Evolutionary conservation across 1,140 invertebrate species (phyloP), one percentile per base, ranked within the genome.

Genomic region (Piezodorus guildinii): DNA sequence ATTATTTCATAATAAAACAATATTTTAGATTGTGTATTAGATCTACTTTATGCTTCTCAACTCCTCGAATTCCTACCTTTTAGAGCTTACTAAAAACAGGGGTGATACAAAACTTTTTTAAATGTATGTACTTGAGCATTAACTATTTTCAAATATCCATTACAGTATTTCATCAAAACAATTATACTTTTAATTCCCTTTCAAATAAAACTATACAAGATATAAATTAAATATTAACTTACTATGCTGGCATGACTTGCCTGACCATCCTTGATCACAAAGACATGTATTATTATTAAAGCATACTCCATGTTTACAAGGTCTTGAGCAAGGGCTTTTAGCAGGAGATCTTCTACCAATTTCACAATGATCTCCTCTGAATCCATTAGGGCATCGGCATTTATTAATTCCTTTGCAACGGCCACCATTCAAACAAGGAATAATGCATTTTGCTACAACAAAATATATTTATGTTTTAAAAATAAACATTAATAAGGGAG

Each of bases 351-450:
- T 78, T 69, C 84, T 77, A 49, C 84, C 87, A 68, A 91, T 86
- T 77, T 93, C 89, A 73, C 90, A 92, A 75, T 92, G 89, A 75
- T 92, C 81, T 16, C 90, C 90, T 63, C 81, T 80, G 66, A 87
- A 85, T 19, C 88, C 89, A 27, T 77, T 76, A 3, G 83, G 85
- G 75, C 90, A 92, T 66, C 86, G 80, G 73, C 90, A 93, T 72
- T 88, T 83, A 75, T 94, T 94, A 52, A 87, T 85, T 6, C 86
- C 90, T 71, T 85, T 85, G 71, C 90, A 94, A 62, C 84, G 83
- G 0, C 90, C 90, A 8, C 87, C 87, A 73, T 91, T 91, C 63
- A 90, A 74, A 71, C 90, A 94, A 2, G 90, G 89, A 69, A 93
- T 88, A 51, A 91, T 86, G 72, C 90, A 94, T 76, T 91, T 91